Evolutionary conservation across 2,113 vertebrate genomes (phyloP).

Genomic region (Podarcis cretensis): DNA sequence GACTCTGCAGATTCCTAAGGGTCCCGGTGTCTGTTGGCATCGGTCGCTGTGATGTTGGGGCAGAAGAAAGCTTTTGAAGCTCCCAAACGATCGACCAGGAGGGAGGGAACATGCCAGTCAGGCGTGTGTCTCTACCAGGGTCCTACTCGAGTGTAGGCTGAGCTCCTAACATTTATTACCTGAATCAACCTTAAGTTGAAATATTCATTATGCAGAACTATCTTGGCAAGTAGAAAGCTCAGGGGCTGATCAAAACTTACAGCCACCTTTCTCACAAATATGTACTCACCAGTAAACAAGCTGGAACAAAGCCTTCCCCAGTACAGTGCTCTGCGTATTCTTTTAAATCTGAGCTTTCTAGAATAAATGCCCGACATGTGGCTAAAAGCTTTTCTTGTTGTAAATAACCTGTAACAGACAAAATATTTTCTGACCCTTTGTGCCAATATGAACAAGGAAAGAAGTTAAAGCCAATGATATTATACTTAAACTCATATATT

Average conservation of each 20-base stretch:
- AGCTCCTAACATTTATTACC: too few relatives aligned
- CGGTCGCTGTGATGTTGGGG: too few relatives aligned
- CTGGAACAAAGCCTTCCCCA: slow-evolving; percentile 91
- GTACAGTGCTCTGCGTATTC: slow-evolving; percentile 95
- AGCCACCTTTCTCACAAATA: neutral
- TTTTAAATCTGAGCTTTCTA: slow-evolving; percentile 93
- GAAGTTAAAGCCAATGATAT: neutral
- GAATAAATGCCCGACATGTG: slow-evolving; percentile 90
- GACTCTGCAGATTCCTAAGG: too few relatives aligned
- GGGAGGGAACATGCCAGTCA: too few relatives aligned
- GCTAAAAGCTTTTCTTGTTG: slow-evolving; percentile 92
- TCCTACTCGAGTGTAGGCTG: too few relatives aligned
- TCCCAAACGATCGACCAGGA: too few relatives aligned
- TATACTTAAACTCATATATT: neutral
- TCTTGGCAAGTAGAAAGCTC: neutral
- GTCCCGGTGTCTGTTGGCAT: too few relatives aligned
- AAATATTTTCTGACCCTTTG: slow-evolving; percentile 36
- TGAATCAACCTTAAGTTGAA: neutral
- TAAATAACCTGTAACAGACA: slow-evolving; percentile 87
- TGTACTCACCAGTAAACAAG: slow-evolving; percentile 92
- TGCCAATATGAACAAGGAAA: neutral
- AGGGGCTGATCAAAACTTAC: neutral
- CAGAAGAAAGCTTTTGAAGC: too few relatives aligned
- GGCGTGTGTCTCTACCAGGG: too few relatives aligned
- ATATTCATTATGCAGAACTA: neutral